phyloP scores from a whole-genome alignment of 2,113 vertebrate species.

The Pedetes capensis region DNA sequence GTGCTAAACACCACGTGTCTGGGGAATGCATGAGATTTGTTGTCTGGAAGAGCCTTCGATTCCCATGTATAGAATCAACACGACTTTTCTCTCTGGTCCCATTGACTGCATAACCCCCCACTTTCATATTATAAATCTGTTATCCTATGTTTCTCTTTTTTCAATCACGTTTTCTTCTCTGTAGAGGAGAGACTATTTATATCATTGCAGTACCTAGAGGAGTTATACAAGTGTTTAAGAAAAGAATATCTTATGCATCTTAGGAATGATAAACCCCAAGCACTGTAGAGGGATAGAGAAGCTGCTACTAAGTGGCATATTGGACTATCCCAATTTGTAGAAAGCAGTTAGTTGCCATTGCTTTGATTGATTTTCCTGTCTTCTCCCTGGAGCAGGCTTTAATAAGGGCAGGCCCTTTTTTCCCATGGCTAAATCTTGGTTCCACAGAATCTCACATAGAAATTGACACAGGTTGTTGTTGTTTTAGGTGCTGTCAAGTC shows the following conservation, averaged over 20 bases:
- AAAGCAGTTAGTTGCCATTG: background rate
- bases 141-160: background rate
- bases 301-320: background rate
- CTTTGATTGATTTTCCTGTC: background rate
- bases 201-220: background rate
- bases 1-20: background rate
- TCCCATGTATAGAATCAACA: background rate
- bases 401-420: background rate
- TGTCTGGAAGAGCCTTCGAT: background rate
- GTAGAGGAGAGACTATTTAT: background rate
- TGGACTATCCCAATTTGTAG: background rate
- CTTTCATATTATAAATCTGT: background rate
- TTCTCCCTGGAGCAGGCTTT: background rate
- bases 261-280: background rate
- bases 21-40: background rate
- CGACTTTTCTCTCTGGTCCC: background rate
- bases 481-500: no score
- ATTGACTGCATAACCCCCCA: accelerated
- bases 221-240: background rate
- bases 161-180: background rate
- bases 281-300: background rate
- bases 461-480: no score
- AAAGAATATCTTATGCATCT: background rate
- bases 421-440: background rate
- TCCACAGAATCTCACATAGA: background rate